These are phyloP conservation scores for Garrulus glandarius DNA, from an alignment of 2,797 vertebrate genomes.

Conservation along the genomic window DNA sequence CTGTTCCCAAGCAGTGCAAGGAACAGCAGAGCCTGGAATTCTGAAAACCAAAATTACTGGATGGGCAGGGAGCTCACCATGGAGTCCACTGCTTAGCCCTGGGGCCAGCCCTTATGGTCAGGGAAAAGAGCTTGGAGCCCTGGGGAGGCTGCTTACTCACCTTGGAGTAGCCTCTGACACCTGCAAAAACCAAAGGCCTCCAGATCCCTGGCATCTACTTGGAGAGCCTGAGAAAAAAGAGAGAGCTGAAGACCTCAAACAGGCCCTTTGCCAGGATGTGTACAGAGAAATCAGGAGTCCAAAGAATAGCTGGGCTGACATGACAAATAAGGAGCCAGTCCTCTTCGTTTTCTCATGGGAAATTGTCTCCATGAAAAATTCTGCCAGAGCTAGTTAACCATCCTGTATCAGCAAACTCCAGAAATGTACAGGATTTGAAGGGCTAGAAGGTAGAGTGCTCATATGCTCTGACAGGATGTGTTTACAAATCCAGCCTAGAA, in stretches of 20 bases:
- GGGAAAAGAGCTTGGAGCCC: not conserved
- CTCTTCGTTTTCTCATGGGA: not conserved
- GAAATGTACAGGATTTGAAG: not conserved
- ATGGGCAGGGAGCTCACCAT: not conserved
- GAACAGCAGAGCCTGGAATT: not conserved
- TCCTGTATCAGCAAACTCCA: not conserved
- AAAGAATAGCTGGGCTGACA: not conserved
- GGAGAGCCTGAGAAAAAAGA: not conserved
- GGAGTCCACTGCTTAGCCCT: not conserved
- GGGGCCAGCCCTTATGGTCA: not conserved
- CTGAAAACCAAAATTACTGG: not conserved
- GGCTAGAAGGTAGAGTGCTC: not conserved
- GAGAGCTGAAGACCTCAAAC: not conserved
- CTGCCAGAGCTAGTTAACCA: not conserved
- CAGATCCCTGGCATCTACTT: not conserved
- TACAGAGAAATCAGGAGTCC: not conserved
- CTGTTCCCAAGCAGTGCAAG: not conserved
- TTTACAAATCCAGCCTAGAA: not conserved
- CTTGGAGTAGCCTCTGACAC: not conserved
- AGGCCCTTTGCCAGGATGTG: rapidly evolving
- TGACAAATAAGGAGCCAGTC: not conserved
- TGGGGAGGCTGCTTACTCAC: not conserved
- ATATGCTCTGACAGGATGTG: not conserved
- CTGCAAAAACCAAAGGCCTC: not conserved
- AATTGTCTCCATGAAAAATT: not conserved